Percentiles rank a stretch among this genome's conserved stretches.
Evolutionary conservation across 2,113 vertebrate genomes (phyloP).

Genomic region (Litocranius walleri): DNA sequence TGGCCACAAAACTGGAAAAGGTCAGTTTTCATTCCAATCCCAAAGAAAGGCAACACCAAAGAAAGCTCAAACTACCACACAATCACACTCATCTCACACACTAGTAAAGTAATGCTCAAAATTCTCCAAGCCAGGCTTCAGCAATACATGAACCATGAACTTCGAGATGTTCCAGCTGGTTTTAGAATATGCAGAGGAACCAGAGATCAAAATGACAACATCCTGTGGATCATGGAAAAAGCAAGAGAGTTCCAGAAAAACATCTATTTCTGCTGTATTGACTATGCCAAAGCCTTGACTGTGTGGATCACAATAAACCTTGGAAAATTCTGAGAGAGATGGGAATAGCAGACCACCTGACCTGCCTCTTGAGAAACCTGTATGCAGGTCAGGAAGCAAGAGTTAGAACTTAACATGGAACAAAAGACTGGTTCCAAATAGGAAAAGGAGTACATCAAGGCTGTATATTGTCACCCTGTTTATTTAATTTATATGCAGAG

Average conservation of each 20-base stretch:
- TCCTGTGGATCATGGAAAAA: accelerated
- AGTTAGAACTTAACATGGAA: neutral
- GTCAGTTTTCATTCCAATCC: neutral
- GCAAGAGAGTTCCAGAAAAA: neutral
- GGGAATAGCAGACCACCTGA: neutral
- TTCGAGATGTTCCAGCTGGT: neutral
- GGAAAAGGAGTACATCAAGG: neutral
- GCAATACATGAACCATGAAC: neutral
- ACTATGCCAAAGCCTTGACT: neutral
- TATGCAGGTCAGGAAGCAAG: neutral
- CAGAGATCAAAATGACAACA: neutral
- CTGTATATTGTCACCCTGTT: neutral
- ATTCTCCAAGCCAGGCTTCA: neutral
- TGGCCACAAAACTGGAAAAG: neutral
- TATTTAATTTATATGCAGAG: neutral
- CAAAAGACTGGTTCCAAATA: neutral
- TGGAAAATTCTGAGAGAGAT: neutral
- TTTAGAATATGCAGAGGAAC: neutral
- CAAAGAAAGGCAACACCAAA: neutral
- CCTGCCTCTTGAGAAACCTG: neutral
- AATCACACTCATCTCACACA: accelerated
- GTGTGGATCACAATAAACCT: neutral
- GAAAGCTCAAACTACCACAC: neutral
- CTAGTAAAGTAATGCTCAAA: neutral
- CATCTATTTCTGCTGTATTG: neutral